Conservation (phyloP, 2,113 vertebrate species). For the Pygoscelis adeliae region DNA sequence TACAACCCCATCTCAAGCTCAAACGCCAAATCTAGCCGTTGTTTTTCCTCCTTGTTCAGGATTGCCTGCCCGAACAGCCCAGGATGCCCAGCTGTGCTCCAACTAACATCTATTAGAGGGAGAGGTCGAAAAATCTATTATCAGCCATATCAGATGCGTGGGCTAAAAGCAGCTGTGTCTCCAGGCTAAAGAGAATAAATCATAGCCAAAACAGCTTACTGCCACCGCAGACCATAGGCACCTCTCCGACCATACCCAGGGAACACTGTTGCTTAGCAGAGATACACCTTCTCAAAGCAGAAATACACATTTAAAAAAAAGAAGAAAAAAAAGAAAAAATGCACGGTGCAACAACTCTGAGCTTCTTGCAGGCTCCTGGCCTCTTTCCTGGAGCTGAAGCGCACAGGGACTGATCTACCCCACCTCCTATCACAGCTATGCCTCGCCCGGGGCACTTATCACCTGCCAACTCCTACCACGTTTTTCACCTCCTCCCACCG, state of each 20-base stretch:
- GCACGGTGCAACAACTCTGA: background rate
- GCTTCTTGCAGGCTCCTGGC: background rate
- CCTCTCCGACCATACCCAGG: accelerated
- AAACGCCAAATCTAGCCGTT: accelerated
- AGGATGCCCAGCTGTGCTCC: background rate
- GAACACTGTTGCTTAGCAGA: background rate
- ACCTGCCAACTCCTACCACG: background rate
- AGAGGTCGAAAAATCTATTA: background rate
- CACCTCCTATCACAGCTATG: background rate
- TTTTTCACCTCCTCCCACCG: background rate
- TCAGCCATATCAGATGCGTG: accelerated
- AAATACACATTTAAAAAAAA: background rate
- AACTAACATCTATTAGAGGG: background rate
- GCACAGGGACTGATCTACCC: background rate
- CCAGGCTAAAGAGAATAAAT: background rate
- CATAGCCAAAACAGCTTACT: background rate
- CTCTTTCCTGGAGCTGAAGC: background rate
- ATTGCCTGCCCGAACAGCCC: background rate
- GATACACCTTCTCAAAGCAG: background rate
- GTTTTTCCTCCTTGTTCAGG: background rate
- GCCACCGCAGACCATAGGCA: background rate
- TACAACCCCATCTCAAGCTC: accelerated
- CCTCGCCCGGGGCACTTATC: background rate
- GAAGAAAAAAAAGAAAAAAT: background rate
- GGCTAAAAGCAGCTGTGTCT: background rate